A percentile compares a stretch with the other conserved stretches of the same genome.
Conservation (phyloP, 2,888 invertebrate genomes). For the Ochlodes sylvanus region DNA sequence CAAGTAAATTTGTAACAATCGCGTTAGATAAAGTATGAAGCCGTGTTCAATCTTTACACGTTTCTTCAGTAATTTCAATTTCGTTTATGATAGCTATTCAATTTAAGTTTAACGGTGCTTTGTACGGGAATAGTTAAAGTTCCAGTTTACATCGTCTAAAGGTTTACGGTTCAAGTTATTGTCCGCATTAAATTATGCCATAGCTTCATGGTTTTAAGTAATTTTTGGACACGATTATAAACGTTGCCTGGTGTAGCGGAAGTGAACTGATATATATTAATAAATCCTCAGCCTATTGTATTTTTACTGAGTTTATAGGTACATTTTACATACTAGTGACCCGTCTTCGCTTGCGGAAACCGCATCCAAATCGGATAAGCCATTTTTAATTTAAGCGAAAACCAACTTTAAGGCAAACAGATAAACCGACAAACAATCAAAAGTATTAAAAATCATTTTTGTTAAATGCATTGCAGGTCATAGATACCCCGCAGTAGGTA, state of each 20-base stretch:
- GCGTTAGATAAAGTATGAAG: neutral
- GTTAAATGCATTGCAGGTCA: too few species aligned
- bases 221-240: slow-evolving; percentile 4
- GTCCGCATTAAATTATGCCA: slow-evolving; percentile 10
- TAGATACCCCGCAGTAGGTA: too few species aligned
- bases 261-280: neutral
- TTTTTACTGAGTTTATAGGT: too few species aligned
- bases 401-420: too few species aligned
- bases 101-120: slow-evolving; percentile 32
- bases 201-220: neutral
- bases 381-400: too few species aligned
- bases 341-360: too few species aligned
- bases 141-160: slow-evolving; percentile 31
- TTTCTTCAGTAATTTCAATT: slow-evolving; percentile 8
- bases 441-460: too few species aligned
- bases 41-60: neutral
- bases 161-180: slow-evolving; percentile 23
- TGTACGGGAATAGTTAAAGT: slow-evolving; percentile 34
- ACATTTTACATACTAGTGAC: too few species aligned
- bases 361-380: too few species aligned
- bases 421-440: too few species aligned
- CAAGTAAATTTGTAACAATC: neutral
- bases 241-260: neutral
- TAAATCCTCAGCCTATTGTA: too few species aligned
- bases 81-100: slow-evolving; percentile 34